Evolutionary conservation across 1,140 invertebrate species (phyloP), one percentile per base, ranked within the genome.

Genomic region (Plodia interpunctella): DNA sequence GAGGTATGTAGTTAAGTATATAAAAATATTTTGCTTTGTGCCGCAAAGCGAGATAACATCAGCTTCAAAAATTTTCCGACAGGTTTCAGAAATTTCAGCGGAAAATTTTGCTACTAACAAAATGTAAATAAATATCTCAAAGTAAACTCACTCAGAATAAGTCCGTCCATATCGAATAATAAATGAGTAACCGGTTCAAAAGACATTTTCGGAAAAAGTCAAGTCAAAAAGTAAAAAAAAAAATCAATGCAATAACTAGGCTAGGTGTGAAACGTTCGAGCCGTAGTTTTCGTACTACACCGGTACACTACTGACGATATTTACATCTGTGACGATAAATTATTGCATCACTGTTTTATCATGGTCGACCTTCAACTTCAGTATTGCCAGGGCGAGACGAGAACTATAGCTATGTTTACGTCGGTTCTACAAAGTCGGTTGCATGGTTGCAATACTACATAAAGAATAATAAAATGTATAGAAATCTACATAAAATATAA

Each of bases 121-220:
- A 25, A 50, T 57, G 44, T 49, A 32, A 38, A 57, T 59, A 59
- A 13, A 44, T 51, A 32, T 52, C 49, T 5, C 53, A 30, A 30
- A 55, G 10, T 52, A 54, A 20, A 76, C 86, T 83, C 70, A 90
- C 88, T 89, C 54, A 89, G 65, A 58, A 90, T 66, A 25, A 90
- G 67, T 32, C 87, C 89, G 69, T 90, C 87, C 87, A 90, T 90
- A 68, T 90, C 89, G 76, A 90, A 90, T 63, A 90, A 77, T 66
- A 87, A 76, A 69, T 90, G 87, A 44, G 80, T 82, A 52, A 90
- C 80, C 17, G 80, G 73, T 57, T 74, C 72, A 66, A 67, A 85
- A 21, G 59, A 21, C 82, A 88, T 87, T 75, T 74, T 69, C 35
- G 49, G 59, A 55, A 52, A 57, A 51, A 62, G 60, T 62, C 19